Evolutionary conservation across 1,140 invertebrate species (phyloP), one percentile per base, ranked within the genome.

Genomic region (Ostrea denselamellosa): DNA sequence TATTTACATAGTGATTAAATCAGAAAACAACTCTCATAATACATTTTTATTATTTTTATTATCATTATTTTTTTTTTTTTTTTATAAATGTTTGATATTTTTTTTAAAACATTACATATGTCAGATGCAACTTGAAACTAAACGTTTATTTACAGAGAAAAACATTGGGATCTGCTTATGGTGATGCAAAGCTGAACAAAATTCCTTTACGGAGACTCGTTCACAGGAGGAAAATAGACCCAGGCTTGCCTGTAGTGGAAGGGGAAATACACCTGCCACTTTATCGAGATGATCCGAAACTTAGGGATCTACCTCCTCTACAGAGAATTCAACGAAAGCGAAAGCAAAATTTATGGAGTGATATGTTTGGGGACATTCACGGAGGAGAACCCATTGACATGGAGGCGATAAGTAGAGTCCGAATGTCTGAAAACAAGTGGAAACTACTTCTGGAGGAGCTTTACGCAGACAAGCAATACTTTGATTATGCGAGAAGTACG

Each of bases 391-490:
- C 71, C 28, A 68, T 89, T 12, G 89, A 91, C 58, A 56, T 89
- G 5, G 86, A 85, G 51, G 85, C 86, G 5, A 44, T 90, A 14
- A 88, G 89, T 62, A 89, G 86, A 84, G 77, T 68, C 34, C 71
- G 81, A 54, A 71, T 89, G 68, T 86, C 90, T n/a, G 92, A 93
- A 77, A 90, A 89, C 82, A 89, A 89, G 62, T 91, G 90, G 90
- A 90, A 86, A 44, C 88, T 88, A 22, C 88, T 92, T 53, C 88
- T 93, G 14, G 90, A 92, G 62, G 92, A 93, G 83, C 83, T 93
- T 2, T 93, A 93, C 84, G 87, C 85, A 22, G 92, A 93, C 87
- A 93, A 93, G 85, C 91, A 91, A 86, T 93, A 91, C 87, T 91
- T 93, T 77, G 92, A 93, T 86, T 92, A 93, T 62, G 87, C 89